Percentiles rank a stretch among this genome's conserved stretches.
Conservation (phyloP, 2,113 vertebrate genomes). For the Peromyscus polionotus region DNA sequence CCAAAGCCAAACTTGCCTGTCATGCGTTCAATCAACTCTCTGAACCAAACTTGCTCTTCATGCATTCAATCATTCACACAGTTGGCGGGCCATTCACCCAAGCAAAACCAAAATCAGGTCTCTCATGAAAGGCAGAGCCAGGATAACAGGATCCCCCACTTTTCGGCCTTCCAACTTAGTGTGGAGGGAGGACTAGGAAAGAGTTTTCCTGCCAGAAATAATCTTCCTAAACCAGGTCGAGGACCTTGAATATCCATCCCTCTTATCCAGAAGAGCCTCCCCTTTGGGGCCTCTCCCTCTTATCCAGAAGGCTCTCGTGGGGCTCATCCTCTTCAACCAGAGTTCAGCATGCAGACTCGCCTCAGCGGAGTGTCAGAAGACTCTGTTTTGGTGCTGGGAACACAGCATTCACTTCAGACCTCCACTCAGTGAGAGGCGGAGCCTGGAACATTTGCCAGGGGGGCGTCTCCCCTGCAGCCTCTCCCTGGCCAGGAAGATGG, state of each 20-base stretch:
- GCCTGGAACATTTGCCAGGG: not conserved
- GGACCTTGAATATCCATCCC: not conserved
- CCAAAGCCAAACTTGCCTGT: not conserved
- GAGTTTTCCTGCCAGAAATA: not conserved
- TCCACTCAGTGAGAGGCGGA: not conserved
- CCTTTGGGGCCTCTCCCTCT: not conserved
- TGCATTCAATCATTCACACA: not conserved
- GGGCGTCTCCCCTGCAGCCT: accelerated
- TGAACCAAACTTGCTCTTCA: not conserved
- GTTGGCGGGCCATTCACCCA: not conserved
- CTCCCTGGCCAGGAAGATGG: not conserved
- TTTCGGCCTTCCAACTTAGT: not conserved
- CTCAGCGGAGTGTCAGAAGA: not conserved
- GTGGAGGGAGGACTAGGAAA: not conserved
- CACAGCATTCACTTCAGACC: not conserved
- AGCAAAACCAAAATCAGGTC: not conserved
- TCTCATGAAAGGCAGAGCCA: not conserved
- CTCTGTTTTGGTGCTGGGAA: not conserved
- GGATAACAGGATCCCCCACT: not conserved
- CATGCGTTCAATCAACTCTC: not conserved
- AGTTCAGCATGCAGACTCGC: not conserved
- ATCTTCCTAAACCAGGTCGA: not conserved
- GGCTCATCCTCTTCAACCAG: not conserved
- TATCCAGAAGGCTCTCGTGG: not conserved
- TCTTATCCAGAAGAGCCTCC: not conserved